These are phyloP conservation scores for Xestia xanthographa DNA, from an alignment of 2,888 invertebrate genomes.

Conservation along the genomic window DNA sequence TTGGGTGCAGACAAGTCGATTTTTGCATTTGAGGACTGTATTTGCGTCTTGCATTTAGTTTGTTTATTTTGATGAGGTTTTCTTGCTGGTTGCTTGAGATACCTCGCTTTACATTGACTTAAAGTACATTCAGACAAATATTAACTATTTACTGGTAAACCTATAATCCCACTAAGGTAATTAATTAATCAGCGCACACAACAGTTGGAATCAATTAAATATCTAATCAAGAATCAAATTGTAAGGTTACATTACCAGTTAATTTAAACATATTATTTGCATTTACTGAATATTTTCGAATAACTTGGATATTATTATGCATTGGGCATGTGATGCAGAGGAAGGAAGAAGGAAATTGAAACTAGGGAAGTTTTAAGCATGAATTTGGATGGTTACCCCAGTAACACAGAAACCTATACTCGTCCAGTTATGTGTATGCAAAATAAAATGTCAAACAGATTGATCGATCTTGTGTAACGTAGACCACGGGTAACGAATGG, in stretches of 20 bases:
- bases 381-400: not conserved
- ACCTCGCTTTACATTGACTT: not conserved
- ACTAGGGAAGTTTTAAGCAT: not conserved
- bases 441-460: conserved; percentile 25
- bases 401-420: not conserved
- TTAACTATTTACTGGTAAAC: not conserved
- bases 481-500: too few relatives aligned
- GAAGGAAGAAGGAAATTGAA: not conserved
- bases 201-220: not conserved
- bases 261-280: too few relatives aligned
- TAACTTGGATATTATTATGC: not conserved
- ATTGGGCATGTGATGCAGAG: not conserved
- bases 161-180: not conserved
- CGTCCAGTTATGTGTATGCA: conserved; percentile 7
- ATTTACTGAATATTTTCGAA: too few relatives aligned
- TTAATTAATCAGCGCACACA: not conserved
- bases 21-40: not conserved
- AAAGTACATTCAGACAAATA: not conserved
- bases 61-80: not conserved
- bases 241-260: not conserved
- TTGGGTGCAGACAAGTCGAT: conserved; percentile 3
- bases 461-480: not conserved
- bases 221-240: not conserved
- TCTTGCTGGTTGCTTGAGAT: not conserved
- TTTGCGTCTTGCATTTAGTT: not conserved